Evolutionary conservation across 2,113 vertebrate species (phyloP), one percentile per base, ranked within the genome.

Genomic region (Bubo bubo): DNA sequence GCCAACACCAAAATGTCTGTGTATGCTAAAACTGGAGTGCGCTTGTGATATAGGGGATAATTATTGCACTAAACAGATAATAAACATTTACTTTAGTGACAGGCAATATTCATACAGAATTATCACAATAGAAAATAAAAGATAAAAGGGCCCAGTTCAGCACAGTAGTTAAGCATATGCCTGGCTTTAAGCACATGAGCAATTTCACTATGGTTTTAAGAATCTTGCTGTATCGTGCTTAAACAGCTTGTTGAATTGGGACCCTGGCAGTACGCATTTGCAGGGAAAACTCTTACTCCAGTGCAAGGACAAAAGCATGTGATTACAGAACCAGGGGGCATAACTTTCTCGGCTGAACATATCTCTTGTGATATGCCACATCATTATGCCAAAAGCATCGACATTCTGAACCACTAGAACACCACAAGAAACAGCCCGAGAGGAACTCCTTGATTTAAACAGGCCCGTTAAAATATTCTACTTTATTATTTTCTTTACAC

Each of bases 61-160:
- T 86, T 39, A 95, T 53, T 58, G 93, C 91, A 41, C 97, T 86
- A 95, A 86, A 94, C 94, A 96, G 93, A 96, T 47, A 94, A 96
- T 77, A 97, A 98, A 97, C 92, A 96, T 75, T 92, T 6, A 68
- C 93, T 97, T 98, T 95, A 96, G 93, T 71, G 87, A 96, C 92
- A 97, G 91, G 83, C 85, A 97, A 98, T 94, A 97, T 91, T 90
- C 90, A 98, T 79, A 98, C 89, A 97, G 97, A 93, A 95, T 96
- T 91, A 98, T 90, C 96, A 98, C 95, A 97, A 87, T 15, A 97
- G 53, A 79, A 95, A 95, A 47, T 76, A 88, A 94, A 79, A 81
- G 91, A 39, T 3, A 35, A 24, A 35, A 86, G 82, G 94, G 88
- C 86, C 86, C 85, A 91, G n/a, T 18, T 93, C 76, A 95, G 91